Evolutionary conservation across 2,113 vertebrate genomes (phyloP).

Genomic region (Nothocercus julius): DNA sequence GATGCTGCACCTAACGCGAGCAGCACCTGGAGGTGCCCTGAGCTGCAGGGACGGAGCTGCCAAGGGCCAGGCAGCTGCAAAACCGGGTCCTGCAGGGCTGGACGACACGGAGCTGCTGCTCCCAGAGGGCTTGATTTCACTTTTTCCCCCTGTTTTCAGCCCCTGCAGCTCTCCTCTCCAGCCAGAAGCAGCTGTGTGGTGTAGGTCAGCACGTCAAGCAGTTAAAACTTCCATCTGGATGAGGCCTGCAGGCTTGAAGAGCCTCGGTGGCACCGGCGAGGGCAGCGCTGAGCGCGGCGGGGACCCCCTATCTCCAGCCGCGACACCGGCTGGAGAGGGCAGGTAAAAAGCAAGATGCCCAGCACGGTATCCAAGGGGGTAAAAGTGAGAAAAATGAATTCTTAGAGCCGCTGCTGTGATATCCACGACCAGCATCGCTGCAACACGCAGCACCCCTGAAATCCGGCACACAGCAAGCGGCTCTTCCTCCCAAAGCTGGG

Average conservation of each 20-base stretch:
- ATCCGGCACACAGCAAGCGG: not conserved
- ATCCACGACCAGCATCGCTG: rapidly evolving
- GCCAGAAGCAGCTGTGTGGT: not conserved
- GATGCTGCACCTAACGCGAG: rapidly evolving
- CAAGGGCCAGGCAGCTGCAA: not conserved
- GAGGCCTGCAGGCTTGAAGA: not conserved
- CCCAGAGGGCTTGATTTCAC: rapidly evolving
- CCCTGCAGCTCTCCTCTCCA: not conserved
- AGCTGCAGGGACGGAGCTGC: not conserved
- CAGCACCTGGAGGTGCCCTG: not conserved
- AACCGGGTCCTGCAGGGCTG: not conserved
- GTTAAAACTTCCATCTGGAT: not conserved
- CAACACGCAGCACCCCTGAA: not conserved
- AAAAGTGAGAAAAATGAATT: not conserved
- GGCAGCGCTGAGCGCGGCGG: rapidly evolving
- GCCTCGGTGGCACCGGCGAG: rapidly evolving
- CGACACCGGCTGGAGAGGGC: not conserved
- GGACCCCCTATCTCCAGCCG: not conserved
- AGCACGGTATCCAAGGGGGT: not conserved
- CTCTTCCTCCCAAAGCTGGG: not conserved
- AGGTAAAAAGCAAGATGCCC: not conserved
- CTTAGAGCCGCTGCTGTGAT: rapidly evolving
- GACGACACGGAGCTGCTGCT: not conserved
- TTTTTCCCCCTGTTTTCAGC: not conserved
- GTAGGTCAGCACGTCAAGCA: not conserved